Evolutionary conservation across 2,888 invertebrate species (phyloP), one percentile per base, ranked within the genome.

Genomic region (Epinotia ramella): DNA sequence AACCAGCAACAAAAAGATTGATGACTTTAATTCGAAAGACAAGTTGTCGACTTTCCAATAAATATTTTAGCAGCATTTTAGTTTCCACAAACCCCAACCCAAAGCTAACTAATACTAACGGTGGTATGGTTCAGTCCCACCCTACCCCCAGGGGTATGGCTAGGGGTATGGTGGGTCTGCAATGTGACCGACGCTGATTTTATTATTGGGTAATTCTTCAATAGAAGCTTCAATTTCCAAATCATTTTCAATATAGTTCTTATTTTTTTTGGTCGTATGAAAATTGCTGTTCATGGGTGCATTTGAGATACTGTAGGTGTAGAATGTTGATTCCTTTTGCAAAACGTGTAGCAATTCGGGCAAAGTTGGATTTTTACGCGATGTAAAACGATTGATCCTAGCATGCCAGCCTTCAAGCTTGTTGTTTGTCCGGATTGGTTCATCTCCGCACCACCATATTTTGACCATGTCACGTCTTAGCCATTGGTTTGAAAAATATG

Each of bases 371-470:
- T n/a, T n/a, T n/a, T n/a, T n/a, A n/a, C 49, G 49, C 11, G 66
- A 66, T 49, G 12, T 24, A 44, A 66, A 66, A 49, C 66, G 64
- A 64, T 44, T 44, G 64, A 44, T 44, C 64, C 44, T 64, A 33
- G 64, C 64, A 24, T 64, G 64, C 64, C 64, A 44, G 44, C 64
- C 28, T 64, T 64, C 64, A 46, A 64, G 64, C 44, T 64, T 64
- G 20, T 64, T 64, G 18, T 46, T 64, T 64, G 46, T 64, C 33
- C 46, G 44, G 18, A 64, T 46, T 44, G 44, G 64, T 64, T 33
- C 46, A 64, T 64, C 64, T 64, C 64, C 44, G 46, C 46, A 44
- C 44, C 63, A 63, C 63, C 63, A 63, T 33, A 63, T 63, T 64
- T 64, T 64, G 11, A 46, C 18, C 44, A 46, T 64, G 33, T 64